Evolutionary conservation across 2,113 vertebrate genomes (phyloP).

Genomic region (Patagioenas fasciata): DNA sequence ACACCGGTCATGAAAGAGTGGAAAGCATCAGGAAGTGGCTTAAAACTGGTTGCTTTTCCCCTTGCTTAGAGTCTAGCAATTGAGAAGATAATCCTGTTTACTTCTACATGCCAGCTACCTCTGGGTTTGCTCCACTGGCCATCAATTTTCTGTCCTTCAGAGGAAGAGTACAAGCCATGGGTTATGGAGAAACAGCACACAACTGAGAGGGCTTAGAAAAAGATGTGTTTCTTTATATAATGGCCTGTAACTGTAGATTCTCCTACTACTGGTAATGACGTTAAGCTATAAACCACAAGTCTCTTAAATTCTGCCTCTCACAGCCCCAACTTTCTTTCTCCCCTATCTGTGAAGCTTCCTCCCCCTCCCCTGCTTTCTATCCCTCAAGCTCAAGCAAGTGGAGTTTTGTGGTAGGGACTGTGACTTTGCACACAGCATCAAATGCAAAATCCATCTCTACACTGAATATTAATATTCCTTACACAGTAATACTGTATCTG

Average conservation of each 20-base stretch:
- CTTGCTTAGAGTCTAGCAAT: background rate
- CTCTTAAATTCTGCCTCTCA: slow-evolving; percentile 32
- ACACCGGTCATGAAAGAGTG: background rate
- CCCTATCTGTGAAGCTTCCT: background rate
- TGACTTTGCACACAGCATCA: background rate
- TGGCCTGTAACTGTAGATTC: slow-evolving; percentile 44
- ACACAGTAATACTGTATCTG: background rate
- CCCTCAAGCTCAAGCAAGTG: background rate
- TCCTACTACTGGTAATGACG: slow-evolving; percentile 20
- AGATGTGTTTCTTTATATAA: slow-evolving; percentile 24
- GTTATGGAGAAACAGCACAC: background rate
- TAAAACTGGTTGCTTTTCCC: background rate
- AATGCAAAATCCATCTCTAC: background rate
- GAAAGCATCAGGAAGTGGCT: background rate
- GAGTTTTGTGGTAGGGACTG: background rate
- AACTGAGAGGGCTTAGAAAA: background rate
- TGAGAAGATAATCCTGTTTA: background rate
- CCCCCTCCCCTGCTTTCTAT: background rate
- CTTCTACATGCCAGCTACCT: background rate
- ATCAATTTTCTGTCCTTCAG: slow-evolving; percentile 16
- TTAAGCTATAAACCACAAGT: slow-evolving; percentile 49
- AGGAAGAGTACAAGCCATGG: background rate
- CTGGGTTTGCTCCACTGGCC: background rate
- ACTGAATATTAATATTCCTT: background rate
- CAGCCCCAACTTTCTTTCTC: background rate